Conservation (phyloP, 2,113 vertebrate species). For the Pyxicephalus adspersus region DNA sequence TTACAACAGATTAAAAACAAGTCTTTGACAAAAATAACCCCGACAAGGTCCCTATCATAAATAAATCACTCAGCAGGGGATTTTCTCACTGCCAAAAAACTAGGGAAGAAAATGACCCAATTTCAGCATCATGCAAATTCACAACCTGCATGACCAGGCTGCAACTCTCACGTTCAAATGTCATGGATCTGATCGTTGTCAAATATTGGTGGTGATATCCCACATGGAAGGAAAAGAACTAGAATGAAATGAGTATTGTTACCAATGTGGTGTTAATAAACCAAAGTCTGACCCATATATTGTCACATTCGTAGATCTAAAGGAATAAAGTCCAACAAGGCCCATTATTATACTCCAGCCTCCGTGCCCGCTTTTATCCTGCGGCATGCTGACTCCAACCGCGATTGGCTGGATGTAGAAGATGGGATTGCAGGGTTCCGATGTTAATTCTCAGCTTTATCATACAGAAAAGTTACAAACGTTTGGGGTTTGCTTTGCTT, state of each 20-base stretch:
- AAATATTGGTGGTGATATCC: neutral
- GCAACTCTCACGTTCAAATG: neutral
- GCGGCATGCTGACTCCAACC: neutral
- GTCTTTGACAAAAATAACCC: too few relatives aligned
- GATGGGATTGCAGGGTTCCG: neutral
- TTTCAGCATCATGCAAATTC: too few relatives aligned
- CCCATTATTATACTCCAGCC: constrained; percentile 10
- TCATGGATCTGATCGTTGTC: neutral
- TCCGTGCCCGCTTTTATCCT: neutral
- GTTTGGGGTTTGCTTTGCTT: constrained; percentile 49
- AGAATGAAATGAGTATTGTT: neutral
- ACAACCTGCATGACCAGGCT: too few relatives aligned
- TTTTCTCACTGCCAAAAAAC: too few relatives aligned
- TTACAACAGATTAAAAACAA: too few relatives aligned
- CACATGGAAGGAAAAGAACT: neutral
- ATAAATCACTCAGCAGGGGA: too few relatives aligned
- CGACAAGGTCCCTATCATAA: too few relatives aligned
- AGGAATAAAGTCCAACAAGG: neutral
- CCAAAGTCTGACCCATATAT: neutral
- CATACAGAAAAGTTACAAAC: neutral
- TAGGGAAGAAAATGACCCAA: too few relatives aligned
- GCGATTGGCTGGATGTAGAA: neutral
- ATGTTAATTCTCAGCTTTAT: too few relatives aligned
- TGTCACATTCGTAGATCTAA: constrained; percentile 21
- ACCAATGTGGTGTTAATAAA: neutral